Evolutionary conservation across 2,797 vertebrate genomes (phyloP).

Genomic region (Leucoraja ocellata): DNA sequence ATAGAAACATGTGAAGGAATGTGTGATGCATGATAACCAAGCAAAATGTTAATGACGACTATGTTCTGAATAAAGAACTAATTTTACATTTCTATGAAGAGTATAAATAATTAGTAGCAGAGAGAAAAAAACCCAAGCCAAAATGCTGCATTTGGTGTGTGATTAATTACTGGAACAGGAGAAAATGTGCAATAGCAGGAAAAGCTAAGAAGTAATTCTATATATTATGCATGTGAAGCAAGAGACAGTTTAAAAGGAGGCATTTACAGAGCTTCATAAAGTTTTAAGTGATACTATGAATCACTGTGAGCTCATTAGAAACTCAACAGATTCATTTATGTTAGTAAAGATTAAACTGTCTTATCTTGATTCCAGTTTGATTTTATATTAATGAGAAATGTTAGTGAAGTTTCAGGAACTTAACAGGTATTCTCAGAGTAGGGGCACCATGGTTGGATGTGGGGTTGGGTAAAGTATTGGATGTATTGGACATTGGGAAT

Average conservation of each 20-base stretch:
- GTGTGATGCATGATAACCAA: neutral
- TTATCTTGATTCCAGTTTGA: neutral
- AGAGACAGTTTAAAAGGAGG: slow-evolving; percentile 1
- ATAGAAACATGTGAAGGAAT: neutral
- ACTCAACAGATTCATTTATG: neutral
- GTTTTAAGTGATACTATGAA: slow-evolving; percentile 16
- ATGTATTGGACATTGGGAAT: too few species aligned
- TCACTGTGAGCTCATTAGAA: slow-evolving; percentile 20
- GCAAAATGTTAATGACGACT: neutral
- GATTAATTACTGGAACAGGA: neutral
- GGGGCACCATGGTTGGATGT: too few species aligned
- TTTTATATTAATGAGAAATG: neutral
- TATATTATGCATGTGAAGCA: slow-evolving; percentile 3
- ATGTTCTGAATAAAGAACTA: neutral
- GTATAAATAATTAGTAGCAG: neutral
- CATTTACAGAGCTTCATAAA: slow-evolving; percentile 18
- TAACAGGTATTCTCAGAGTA: too few species aligned
- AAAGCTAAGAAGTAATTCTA: neutral
- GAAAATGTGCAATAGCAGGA: neutral
- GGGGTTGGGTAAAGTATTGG: too few species aligned
- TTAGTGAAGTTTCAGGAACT: too few species aligned
- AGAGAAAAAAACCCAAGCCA: neutral
- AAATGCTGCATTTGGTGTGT: neutral
- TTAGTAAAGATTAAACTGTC: neutral
- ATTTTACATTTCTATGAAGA: neutral